Conservation (phyloP, 1,140 invertebrate species). For the Pantala flavescens region DNA sequence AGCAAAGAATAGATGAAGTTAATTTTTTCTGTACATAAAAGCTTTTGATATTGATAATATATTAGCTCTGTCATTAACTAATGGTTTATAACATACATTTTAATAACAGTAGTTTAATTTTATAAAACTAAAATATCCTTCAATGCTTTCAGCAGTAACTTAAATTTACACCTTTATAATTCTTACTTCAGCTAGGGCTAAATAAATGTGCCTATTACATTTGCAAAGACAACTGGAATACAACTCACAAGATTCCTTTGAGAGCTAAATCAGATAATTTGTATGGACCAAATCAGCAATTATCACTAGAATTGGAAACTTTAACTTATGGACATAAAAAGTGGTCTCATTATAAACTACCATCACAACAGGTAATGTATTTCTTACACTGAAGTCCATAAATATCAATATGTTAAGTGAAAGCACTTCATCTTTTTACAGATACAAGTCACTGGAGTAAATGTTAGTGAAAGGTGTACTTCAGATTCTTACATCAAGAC, state of each 20-base stretch:
- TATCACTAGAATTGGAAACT: conserved; percentile 22
- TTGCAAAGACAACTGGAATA: conserved; percentile 27
- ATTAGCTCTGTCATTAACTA: no score
- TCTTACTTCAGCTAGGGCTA: conserved; percentile 22
- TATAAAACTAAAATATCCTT: not conserved
- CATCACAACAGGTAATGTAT: conserved; percentile 24
- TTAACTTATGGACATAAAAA: conserved; percentile 22
- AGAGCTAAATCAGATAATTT: conserved; percentile 26
- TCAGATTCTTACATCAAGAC: conserved; percentile 22
- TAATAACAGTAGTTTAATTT: not conserved
- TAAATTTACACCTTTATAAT: not conserved
- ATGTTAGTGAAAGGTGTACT: conserved; percentile 24
- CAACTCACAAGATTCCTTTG: conserved; percentile 25
- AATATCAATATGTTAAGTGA: not conserved
- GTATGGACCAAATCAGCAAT: conserved; percentile 19
- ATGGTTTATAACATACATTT: no score
- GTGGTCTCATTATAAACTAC: conserved; percentile 24
- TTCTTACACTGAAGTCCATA: not conserved
- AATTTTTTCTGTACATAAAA: no score
- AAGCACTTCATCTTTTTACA: conserved; percentile 13
- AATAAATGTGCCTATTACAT: conserved; percentile 24
- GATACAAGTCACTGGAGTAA: conserved; percentile 23
- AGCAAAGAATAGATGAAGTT: no score
- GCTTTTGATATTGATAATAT: no score
- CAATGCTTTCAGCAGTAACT: not conserved